phyloP scores from a whole-genome alignment of 1,140 invertebrate genomes.

The Radopholus similis region DNA sequence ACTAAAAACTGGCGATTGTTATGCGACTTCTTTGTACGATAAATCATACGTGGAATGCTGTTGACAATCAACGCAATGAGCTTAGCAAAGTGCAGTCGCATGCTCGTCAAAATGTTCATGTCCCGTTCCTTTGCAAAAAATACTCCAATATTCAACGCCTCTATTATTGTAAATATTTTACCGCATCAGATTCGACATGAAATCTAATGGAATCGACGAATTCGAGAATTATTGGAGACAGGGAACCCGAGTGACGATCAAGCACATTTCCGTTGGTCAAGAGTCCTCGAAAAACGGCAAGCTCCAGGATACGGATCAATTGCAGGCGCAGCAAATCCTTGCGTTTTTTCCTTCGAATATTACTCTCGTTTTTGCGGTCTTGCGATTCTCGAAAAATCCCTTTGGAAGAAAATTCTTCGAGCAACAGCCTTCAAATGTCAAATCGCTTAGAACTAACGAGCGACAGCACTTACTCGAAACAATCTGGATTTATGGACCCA shows the following conservation, averaged over 20 bases:
- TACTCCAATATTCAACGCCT: conserved; percentile 61
- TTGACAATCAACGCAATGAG: conserved; percentile 88
- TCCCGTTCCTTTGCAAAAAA: conserved; percentile 60
- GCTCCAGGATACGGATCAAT: conserved; percentile 68
- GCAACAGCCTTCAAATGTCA: conserved; percentile 73
- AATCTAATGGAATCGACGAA: conserved; percentile 88
- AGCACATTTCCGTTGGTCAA: conserved; percentile 72
- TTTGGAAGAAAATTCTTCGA: conserved; percentile 85
- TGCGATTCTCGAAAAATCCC: conserved; percentile 79
- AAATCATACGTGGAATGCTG: conserved; percentile 71
- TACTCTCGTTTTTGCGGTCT: conserved; percentile 95
- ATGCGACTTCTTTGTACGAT: too few relatives aligned
- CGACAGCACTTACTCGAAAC: conserved; percentile 72
- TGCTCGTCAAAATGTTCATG: conserved; percentile 70
- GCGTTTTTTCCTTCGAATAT: conserved; percentile 74
- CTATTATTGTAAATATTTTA: conserved; percentile 62
- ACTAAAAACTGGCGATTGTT: too few relatives aligned
- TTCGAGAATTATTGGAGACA: conserved; percentile 83
- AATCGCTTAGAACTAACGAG: background rate
- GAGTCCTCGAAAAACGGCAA: conserved; percentile 45
- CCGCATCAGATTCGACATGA: conserved; percentile 81
- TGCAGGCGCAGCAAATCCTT: conserved; percentile 77
- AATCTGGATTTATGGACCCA: conserved; percentile 84
- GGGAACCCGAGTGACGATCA: conserved; percentile 74
- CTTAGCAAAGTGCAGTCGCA: conserved; percentile 87